These are phyloP conservation scores for Seriola aureovittata DNA, from an alignment of 2,113 vertebrate genomes.

Conservation along the genomic window DNA sequence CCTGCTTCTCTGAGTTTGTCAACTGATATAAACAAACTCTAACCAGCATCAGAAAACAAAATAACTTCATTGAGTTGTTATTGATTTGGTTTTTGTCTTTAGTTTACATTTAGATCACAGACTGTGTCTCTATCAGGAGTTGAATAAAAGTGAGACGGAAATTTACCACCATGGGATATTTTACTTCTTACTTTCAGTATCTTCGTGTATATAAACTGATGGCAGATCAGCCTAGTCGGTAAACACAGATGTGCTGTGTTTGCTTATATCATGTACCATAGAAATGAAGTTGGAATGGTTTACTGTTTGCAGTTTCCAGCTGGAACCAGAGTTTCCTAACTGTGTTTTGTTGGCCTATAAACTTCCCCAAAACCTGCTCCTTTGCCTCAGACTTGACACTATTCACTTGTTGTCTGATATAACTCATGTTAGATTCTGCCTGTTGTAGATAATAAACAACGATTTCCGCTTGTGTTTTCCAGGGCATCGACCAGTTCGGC, in stretches of 20 bases:
- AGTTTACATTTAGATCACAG: too few relatives aligned
- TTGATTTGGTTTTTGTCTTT: background rate
- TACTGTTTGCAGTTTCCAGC: too few relatives aligned
- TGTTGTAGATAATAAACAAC: slow-evolving; percentile 7
- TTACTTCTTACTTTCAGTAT: too few relatives aligned
- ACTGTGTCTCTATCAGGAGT: too few relatives aligned
- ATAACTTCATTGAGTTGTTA: too few relatives aligned
- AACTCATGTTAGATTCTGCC: background rate
- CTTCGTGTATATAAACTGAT: too few relatives aligned
- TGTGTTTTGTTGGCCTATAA: background rate
- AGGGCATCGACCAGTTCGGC: slow-evolving; percentile 99
- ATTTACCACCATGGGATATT: too few relatives aligned
- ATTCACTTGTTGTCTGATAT: background rate
- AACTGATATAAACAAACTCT: background rate
- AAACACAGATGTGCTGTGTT: too few relatives aligned
- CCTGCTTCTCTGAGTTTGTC: background rate
- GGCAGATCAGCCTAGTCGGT: too few relatives aligned
- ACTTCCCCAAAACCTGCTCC: background rate
- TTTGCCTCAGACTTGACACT: background rate
- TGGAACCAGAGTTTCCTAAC: background rate
- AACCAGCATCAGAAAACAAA: background rate
- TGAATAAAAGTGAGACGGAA: too few relatives aligned
- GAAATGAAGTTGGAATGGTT: too few relatives aligned
- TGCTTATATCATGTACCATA: too few relatives aligned
- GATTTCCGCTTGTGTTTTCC: slow-evolving; percentile 35